Evolutionary conservation across 2,888 invertebrate species (phyloP), one percentile per base, ranked within the genome.

Genomic region (Agriotes lineatus): DNA sequence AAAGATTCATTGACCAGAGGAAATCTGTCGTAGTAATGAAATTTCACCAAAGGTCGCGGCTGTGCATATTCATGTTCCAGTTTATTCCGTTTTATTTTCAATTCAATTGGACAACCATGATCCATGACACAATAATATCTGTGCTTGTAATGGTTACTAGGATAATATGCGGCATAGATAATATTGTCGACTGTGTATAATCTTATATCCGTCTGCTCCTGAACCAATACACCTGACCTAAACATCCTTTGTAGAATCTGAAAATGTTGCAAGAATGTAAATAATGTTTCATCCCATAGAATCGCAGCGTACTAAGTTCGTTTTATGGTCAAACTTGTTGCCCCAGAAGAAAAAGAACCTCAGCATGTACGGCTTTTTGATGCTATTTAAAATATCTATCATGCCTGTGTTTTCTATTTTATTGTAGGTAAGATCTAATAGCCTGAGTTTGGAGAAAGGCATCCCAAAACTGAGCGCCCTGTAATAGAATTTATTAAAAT

Each of bases 341-440:
- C 86, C 87, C 81, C 84, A 86, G 45, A 87, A 74, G 63, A 77
- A 82, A 18, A 87, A 77, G 33, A 82, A 74, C 35, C 83, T 73
- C 64, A 86, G 72, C 42, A 74, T 75, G 66, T 86, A 84, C 0
- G 85, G 84, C 75, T 90, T 90, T 74, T 88, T 89, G 1, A 90
- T 72, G 0, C 87, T 85, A 70, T 88, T 85, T 44, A 90, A 80
- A 45, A 91, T 75, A 67, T 87, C 85, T 0, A 87, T 73, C 25
- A 89, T 76, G 9, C 90, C 89, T 20, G 71, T 67, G 69, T 90
- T 88, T 1, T 82, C 85, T 48, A 91, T 83, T 76, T 84, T 85
- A 73, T 91, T 91, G 44, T 86, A 75, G 0, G 87, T 85, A 2
- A 91, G 81, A 71, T 91, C 90, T 18, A 91, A 79, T 0, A 87